A percentile compares a stretch with the other conserved stretches of the same genome.
These are phyloP conservation scores for Plecturocebus donacophilus DNA, from an alignment of 2,113 vertebrate species.

Conservation along the genomic window DNA sequence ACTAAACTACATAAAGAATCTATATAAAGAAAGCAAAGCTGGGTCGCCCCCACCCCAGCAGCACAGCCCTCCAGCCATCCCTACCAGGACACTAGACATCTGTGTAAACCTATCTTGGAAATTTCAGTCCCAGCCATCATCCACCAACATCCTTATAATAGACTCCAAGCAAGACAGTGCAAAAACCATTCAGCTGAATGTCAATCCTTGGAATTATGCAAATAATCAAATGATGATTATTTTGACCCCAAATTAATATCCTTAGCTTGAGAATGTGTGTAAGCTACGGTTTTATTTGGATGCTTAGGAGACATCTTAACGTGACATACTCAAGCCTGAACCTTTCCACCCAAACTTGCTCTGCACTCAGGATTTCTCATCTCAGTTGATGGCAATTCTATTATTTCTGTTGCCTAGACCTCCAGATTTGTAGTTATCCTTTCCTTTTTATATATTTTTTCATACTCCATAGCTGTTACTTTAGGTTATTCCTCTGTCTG, in stretches of 20 bases:
- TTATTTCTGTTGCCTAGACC: not conserved
- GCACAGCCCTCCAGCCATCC: not conserved
- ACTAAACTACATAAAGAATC: not conserved
- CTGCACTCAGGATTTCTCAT: not conserved
- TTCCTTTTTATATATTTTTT: not conserved
- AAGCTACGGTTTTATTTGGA: not conserved
- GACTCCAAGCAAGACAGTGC: not conserved
- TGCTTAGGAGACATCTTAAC: not conserved
- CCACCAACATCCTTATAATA: not conserved
- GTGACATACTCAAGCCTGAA: not conserved
- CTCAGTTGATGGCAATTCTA: not conserved
- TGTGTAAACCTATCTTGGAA: not conserved
- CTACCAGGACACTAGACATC: not conserved
- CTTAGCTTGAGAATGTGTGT: not conserved
- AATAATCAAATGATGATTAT: not conserved
- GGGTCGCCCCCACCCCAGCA: accelerated
- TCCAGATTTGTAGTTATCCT: not conserved
- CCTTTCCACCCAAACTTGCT: not conserved
- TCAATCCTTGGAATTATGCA: not conserved
- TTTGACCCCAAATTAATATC: not conserved
- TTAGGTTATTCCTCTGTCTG: not conserved
- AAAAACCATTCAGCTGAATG: not conserved
- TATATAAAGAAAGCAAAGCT: not conserved
- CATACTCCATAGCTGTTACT: not conserved
- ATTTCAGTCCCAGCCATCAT: not conserved